Evolutionary conservation across 2,797 vertebrate species (phyloP), one percentile per base, ranked within the genome.

Genomic region (Phyllotis vaccarum): DNA sequence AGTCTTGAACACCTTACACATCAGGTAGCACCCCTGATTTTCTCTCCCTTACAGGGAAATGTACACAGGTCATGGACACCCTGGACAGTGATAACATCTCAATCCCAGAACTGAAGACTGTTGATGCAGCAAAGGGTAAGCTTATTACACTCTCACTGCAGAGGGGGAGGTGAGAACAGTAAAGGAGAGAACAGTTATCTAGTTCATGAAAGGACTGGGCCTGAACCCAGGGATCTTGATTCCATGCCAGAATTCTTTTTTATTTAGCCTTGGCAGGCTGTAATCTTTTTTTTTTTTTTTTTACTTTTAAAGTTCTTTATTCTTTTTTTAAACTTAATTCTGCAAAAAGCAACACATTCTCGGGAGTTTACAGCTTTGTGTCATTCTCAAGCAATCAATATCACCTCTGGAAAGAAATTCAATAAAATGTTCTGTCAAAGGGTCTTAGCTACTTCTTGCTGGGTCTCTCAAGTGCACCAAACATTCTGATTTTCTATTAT

Each of bases 311-410:
- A 60, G 72, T 56, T 56, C 3, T 68, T 46, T 74, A 10, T 88
- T 43, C 88, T 21, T 80, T 91, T 95, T 66, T 40, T 2, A n/a
- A 94, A 94, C 52, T 79, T 93, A 89, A 68, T 88, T 96, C n/a
- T 29, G 89, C 46, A 64, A 90, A 96, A 70, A 91, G 31, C 46
- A 97, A 86, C 24, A 95, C 62, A 86, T 72, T 95, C 74, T 92
- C 37, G 34, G 90, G 95, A 49, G 24, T 64, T 97, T 54, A 75
- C 46, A 95, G 85, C 52, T 94, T 93, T 74, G 68, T 79, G 74
- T 80, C 64, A 82, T 92, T 94, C 92, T 46, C 68, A 72, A 89
- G 88, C 2, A 43, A 90, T 96, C 88, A 68, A 89, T 95, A 90
- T 72, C 49, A 62, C 52, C 75, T 62, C 87, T 79, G 49, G 62